A percentile compares a stretch with the other conserved stretches of the same genome.
Conservation (phyloP, 1,140 invertebrate species). For the Pararge aegeria region DNA sequence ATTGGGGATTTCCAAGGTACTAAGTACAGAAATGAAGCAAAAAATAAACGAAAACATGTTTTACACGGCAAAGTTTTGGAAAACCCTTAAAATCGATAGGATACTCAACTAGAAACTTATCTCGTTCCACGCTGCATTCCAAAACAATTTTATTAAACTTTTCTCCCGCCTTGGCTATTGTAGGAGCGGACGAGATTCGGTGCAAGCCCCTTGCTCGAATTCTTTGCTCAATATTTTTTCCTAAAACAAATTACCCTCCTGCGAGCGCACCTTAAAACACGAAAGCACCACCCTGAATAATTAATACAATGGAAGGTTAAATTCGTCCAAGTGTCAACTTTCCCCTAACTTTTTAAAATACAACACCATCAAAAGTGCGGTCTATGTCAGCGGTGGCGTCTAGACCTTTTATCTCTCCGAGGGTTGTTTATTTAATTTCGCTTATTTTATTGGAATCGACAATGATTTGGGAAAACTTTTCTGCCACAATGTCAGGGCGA, state of each 20-base stretch:
- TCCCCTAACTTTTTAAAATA: slow-evolving; percentile 75
- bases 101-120: slow-evolving; percentile 54
- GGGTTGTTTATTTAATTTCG: slow-evolving; percentile 76
- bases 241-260: slow-evolving; percentile 72
- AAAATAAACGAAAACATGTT: slow-evolving; percentile 16
- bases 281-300: slow-evolving; percentile 74
- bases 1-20: too few species aligned
- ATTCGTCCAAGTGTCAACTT: slow-evolving; percentile 76
- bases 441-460: slow-evolving; percentile 72
- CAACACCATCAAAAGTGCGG: slow-evolving; percentile 71
- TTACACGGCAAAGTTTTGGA: slow-evolving; percentile 31
- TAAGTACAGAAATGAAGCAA: neutral
- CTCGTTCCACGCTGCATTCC: slow-evolving; percentile 60
- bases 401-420: slow-evolving; percentile 71
- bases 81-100: slow-evolving; percentile 49
- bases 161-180: slow-evolving; percentile 46
- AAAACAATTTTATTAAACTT: slow-evolving; percentile 73
- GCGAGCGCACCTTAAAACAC: slow-evolving; percentile 67
- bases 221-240: slow-evolving; percentile 57
- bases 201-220: slow-evolving; percentile 67
- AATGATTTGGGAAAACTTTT: slow-evolving; percentile 70
- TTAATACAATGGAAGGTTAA: slow-evolving; percentile 78
- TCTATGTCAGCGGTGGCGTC: slow-evolving; percentile 54
- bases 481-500: slow-evolving; percentile 39
- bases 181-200: slow-evolving; percentile 38